Conservation (phyloP, 2,113 vertebrate genomes). For the Gorilla gorilla region DNA sequence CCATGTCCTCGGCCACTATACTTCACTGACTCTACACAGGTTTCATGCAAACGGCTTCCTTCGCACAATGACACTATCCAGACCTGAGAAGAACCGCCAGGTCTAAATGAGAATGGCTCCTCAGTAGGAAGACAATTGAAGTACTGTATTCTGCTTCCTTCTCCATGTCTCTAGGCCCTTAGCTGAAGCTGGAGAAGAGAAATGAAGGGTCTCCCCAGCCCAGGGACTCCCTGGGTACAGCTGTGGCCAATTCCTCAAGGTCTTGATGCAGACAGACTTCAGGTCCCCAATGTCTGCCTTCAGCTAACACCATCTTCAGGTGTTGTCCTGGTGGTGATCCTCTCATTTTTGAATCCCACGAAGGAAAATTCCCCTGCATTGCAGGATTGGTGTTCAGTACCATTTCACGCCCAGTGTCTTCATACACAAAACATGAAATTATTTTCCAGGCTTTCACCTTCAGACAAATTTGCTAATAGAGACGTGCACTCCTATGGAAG, state of each 20-base stretch:
- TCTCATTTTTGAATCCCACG: not conserved
- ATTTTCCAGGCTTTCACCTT: constrained; percentile 17
- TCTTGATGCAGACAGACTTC: not conserved
- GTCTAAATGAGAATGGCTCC: not conserved
- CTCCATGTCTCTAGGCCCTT: not conserved
- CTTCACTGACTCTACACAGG: not conserved
- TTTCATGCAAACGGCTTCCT: not conserved
- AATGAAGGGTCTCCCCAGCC: not conserved
- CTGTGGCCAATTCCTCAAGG: not conserved
- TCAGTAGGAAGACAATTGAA: not conserved
- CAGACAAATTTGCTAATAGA: not conserved
- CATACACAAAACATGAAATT: not conserved
- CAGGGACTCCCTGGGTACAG: not conserved
- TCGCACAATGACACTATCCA: not conserved
- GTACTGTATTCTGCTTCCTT: not conserved
- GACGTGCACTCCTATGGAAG: not conserved
- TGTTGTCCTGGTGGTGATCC: not conserved
- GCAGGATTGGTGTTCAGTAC: not conserved
- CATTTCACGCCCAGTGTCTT: not conserved
- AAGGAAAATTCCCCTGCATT: not conserved
- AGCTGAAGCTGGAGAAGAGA: not conserved
- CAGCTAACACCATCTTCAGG: not conserved
- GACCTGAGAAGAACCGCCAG: not conserved
- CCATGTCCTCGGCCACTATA: not conserved
- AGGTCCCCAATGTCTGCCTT: not conserved